phyloP scores from a whole-genome alignment of 2,888 invertebrate genomes.

The Ectemnius continuus region DNA sequence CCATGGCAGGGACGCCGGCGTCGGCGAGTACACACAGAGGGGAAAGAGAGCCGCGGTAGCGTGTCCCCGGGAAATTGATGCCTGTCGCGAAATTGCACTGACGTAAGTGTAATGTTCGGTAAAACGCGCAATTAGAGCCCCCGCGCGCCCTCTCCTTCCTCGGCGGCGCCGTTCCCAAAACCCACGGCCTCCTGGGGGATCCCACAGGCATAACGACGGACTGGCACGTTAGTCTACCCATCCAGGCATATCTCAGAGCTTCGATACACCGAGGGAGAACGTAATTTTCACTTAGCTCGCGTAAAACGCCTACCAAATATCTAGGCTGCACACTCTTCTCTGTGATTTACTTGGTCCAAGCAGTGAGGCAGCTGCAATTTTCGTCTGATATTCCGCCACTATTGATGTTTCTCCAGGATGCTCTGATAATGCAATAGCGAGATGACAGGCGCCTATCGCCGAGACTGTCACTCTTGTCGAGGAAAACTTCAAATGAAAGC shows the following conservation, averaged over 20 bases:
- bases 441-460: too few species aligned
- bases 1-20: slow-evolving; percentile 18
- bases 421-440: too few species aligned
- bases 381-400: too few species aligned
- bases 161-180: slow-evolving; percentile 27
- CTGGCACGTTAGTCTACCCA: slow-evolving; percentile 30
- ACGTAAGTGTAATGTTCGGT: slow-evolving; percentile 64
- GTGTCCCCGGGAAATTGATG: slow-evolving; percentile 67
- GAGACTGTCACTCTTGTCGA: too few species aligned
- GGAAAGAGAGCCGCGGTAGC: slow-evolving; percentile 45
- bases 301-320: too few species aligned
- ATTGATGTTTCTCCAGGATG: too few species aligned
- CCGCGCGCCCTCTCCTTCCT: slow-evolving; percentile 22
- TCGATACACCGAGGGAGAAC: slow-evolving; percentile 18
- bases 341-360: too few species aligned
- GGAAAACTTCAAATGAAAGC: too few species aligned
- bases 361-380: too few species aligned
- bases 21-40: background rate
- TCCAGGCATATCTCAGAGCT: slow-evolving; percentile 8
- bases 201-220: slow-evolving; percentile 21
- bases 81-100: slow-evolving; percentile 63
- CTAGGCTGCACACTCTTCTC: too few species aligned
- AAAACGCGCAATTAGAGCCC: slow-evolving; percentile 65
- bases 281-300: slow-evolving; percentile 50
- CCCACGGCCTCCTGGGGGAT: slow-evolving; percentile 15